Base-by-base conservation (phyloP, 2,113 vertebrate species). In the Heteronetta atricapilla region DNA sequence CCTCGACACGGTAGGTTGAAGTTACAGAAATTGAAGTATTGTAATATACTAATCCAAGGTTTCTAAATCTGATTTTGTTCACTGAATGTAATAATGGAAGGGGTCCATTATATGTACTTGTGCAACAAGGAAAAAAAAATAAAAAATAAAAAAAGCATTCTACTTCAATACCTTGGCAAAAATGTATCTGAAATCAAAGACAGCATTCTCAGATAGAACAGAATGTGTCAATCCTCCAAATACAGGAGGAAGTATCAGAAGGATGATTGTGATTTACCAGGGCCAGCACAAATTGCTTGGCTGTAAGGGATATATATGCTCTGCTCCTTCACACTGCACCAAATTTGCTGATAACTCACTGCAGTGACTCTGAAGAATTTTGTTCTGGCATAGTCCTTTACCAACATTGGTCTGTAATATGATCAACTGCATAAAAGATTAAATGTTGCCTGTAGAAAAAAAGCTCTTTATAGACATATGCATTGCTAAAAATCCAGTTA, bases 211-310 rank as follows among this genome's bases (percentile, higher is more conserved):
- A 46, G 42, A 23, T 55, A 63, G 73, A 74, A 59, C 36, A 77
- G 56, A 26, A 77, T 40, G 59, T 70, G 20, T 19, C 50, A 60
- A 3, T 85, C 31, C 33, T 73, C 34, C 59, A 76, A 11, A 76
- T 8, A 21, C 23, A 70, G 68, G 40, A 73, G 42, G 79, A 68
- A 76, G 44, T 40, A 62, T 25, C 13, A 50, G 76, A 81, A 55
- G 3, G 50, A 58, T 44, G 4, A 22, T 31, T 75, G 26, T 46
- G 87, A 72, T 59, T 81, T 73, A 52, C 4, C 28, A 22, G 28
- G 72, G 13, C 10, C 69, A 46, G 38, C 12, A 75, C 42, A 46
- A 17, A 36, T 31, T 0, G 0, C 36, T 48, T 52, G 16, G 11
- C 56, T 53, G 3, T 17, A 23, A 89, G 11, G 23, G 36, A 19